Base-by-base conservation (phyloP, 2,888 invertebrate genomes). In the Nomada flava region DNA sequence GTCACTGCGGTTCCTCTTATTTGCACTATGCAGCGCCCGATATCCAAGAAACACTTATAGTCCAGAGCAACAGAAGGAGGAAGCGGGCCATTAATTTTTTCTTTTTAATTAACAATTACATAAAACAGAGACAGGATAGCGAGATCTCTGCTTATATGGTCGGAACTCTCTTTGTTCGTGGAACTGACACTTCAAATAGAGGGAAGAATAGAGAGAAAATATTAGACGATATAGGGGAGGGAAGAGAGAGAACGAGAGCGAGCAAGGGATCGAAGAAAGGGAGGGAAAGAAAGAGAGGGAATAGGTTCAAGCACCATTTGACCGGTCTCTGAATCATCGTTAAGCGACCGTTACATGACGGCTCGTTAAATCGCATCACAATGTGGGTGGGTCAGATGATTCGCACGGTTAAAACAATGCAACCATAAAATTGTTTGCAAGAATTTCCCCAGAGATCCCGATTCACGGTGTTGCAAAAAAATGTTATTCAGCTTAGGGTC, bases 281-380 rank as follows among this genome's bases (percentile, higher is more conserved):
- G 71, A 78, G 73, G 67, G 68, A 79, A 74, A 81, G 78, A 76
- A 79, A 75, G 59, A 83, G 76, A 77, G 68, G 74, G 73, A 73
- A 83, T 84, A 86, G 85, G 91, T 91, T 91, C 91, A 90, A 91
- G 90, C 90, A 88, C 88, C 91, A 90, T 91, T 91, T 91, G 90
- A 91, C 91, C 90, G 86, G 85, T 88, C 88, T 85, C 88, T 90
- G 90, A 91, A 91, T 91, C 91, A 91, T 89, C 89, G 87, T 88
- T 89, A 88, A 89, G 84, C 83, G 83, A 86, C 87, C 85, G 86
- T 89, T 89, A 87, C 84, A 86, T 84, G 88, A 87, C 82, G 78
- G 85, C 86, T 89, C 86, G 85, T 88, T 87, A 85, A 88, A 87
- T 86, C 83, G 79, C 84, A 82, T 78, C 77, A 87, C 77, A 84